These are phyloP conservation scores for Tapirus indicus DNA, from an alignment of 2,797 vertebrate species.

Conservation along the genomic window DNA sequence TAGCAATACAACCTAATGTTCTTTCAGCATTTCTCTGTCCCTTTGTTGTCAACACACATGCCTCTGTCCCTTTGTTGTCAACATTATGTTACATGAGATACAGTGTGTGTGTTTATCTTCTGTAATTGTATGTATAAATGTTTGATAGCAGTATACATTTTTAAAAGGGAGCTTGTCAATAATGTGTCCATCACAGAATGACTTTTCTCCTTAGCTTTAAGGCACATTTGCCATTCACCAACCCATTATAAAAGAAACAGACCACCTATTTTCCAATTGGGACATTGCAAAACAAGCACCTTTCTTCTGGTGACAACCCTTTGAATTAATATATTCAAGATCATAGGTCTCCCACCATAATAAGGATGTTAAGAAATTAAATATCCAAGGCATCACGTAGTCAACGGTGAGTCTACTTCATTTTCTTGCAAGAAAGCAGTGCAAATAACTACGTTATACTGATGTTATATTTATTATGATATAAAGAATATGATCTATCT, in stretches of 20 bases:
- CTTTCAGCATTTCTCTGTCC: constrained; percentile 29
- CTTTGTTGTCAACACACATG: constrained; percentile 64
- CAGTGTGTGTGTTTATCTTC: constrained; percentile 77
- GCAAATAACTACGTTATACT: background rate
- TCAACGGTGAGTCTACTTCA: background rate
- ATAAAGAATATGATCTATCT: background rate
- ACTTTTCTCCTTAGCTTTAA: constrained; percentile 64
- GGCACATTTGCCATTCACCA: constrained; percentile 53
- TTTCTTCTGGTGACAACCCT: background rate
- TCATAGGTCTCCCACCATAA: background rate
- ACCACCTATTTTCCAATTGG: background rate
- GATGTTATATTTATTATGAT: background rate
- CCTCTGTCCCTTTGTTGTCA: constrained; percentile 60
- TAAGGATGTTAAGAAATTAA: background rate
- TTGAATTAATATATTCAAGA: background rate
- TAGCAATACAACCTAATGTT: background rate
- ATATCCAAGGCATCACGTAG: background rate
- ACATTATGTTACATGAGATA: constrained; percentile 75
- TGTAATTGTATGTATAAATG: constrained; percentile 83
- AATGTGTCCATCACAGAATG: constrained; percentile 70
- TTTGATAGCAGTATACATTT: constrained; percentile 83
- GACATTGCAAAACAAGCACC: background rate
- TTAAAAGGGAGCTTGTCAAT: constrained; percentile 82
- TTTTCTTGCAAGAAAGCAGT: background rate
- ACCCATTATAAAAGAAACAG: constrained; percentile 27